Evolutionary conservation across 2,113 vertebrate species (phyloP).

Genomic region (Atlantisia rogersi): DNA sequence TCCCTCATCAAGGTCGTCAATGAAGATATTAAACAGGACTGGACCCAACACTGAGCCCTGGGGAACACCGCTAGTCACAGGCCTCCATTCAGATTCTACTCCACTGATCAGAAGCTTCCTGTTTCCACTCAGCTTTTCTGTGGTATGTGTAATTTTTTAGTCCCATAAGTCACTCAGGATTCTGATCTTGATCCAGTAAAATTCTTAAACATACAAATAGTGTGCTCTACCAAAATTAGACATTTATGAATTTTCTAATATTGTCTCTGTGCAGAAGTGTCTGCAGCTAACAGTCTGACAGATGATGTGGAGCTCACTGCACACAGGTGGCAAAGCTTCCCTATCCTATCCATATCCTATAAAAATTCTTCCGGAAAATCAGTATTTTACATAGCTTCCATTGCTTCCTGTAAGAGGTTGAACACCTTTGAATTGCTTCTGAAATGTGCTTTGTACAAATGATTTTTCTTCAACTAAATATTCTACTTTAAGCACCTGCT

Average conservation of each 20-base stretch:
- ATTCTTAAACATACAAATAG: background rate
- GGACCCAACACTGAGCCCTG: too few relatives aligned
- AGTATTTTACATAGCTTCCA: background rate
- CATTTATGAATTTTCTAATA: background rate
- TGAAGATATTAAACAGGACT: too few relatives aligned
- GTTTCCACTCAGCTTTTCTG: background rate
- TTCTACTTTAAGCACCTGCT: background rate
- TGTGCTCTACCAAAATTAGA: background rate
- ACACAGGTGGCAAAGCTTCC: background rate
- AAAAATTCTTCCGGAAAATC: background rate
- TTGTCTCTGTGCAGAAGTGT: background rate
- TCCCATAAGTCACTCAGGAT: rapidly evolving
- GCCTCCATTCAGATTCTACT: too few relatives aligned
- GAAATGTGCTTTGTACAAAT: background rate
- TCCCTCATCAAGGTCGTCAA: too few relatives aligned
- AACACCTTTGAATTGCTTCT: background rate
- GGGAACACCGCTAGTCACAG: too few relatives aligned
- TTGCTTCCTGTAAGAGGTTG: background rate
- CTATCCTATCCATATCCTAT: background rate
- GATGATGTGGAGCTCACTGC: background rate
- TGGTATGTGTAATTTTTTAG: background rate
- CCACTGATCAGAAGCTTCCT: background rate
- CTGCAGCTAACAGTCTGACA: background rate
- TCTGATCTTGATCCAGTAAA: background rate
- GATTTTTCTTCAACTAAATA: background rate